phyloP scores from a whole-genome alignment of 2,888 invertebrate species.

The Phyllotreta cruciferae region DNA sequence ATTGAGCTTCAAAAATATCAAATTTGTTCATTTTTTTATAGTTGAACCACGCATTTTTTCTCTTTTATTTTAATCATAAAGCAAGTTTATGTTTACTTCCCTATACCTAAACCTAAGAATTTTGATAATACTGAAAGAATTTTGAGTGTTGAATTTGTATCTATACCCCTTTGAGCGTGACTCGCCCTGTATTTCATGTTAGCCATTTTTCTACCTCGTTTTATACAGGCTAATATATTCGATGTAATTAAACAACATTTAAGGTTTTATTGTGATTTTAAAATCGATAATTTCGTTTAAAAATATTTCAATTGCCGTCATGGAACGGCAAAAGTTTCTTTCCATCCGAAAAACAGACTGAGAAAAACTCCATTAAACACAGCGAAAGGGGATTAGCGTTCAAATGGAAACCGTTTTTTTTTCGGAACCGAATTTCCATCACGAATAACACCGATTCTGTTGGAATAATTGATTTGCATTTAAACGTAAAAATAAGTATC shows the following conservation, averaged over 20 bases:
- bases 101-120: too few species aligned
- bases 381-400: conserved; percentile 7
- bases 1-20: too few species aligned
- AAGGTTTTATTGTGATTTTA: background rate
- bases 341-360: background rate
- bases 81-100: too few species aligned
- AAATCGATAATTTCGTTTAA: conserved; percentile 7
- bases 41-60: too few species aligned
- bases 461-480: conserved; percentile 9
- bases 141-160: too few species aligned
- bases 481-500: background rate
- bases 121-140: too few species aligned
- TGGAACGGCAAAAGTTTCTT: conserved; percentile 1
- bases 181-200: too few species aligned
- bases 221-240: too few species aligned
- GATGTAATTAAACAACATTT: background rate
- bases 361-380: conserved; percentile 11
- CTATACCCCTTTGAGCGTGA: too few species aligned
- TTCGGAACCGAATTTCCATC: background rate
- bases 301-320: conserved; percentile 2
- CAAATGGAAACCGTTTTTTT: conserved; percentile 7
- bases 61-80: too few species aligned
- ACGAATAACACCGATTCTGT: conserved; percentile 2
- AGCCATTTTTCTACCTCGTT: too few species aligned
- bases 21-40: too few species aligned